These are phyloP conservation scores for Hetaerina americana DNA, from an alignment of 1,140 invertebrate species.

Conservation along the genomic window DNA sequence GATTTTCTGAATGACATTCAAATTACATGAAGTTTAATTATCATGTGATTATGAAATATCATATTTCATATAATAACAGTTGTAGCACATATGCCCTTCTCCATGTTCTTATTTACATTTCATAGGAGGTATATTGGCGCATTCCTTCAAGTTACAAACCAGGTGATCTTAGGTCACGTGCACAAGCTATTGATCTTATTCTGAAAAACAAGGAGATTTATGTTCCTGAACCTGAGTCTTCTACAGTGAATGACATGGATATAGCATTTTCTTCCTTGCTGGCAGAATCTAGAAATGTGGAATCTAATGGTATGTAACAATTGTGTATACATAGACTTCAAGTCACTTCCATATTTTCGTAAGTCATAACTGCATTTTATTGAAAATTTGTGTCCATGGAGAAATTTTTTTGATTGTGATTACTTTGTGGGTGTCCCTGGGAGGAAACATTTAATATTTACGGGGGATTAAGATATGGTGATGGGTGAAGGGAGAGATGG, in stretches of 20 bases:
- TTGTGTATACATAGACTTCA: not conserved
- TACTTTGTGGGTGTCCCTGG: not conserved
- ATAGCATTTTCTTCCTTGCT: not conserved
- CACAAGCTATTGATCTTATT: not conserved
- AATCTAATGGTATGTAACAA: not conserved
- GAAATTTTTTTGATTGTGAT: not conserved
- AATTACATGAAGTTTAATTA: not conserved
- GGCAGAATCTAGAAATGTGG: not conserved
- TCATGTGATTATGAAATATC: not conserved
- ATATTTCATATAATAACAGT: not conserved
- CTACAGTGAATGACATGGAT: not conserved
- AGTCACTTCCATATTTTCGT: not conserved
- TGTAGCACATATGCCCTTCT: not conserved
- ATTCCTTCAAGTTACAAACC: not conserved
- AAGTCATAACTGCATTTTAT: not conserved
- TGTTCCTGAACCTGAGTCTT: not conserved
- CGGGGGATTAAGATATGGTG: not conserved
- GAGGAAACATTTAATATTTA: not conserved
- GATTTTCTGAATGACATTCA: not conserved
- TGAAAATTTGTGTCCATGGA: not conserved
- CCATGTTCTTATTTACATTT: not conserved
- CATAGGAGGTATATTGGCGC: not conserved
- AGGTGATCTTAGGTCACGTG: not conserved
- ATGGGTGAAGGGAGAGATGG: too few species aligned
- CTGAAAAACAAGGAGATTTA: not conserved